phyloP scores from a whole-genome alignment of 2,113 vertebrate species.

The Sialia sialis region DNA sequence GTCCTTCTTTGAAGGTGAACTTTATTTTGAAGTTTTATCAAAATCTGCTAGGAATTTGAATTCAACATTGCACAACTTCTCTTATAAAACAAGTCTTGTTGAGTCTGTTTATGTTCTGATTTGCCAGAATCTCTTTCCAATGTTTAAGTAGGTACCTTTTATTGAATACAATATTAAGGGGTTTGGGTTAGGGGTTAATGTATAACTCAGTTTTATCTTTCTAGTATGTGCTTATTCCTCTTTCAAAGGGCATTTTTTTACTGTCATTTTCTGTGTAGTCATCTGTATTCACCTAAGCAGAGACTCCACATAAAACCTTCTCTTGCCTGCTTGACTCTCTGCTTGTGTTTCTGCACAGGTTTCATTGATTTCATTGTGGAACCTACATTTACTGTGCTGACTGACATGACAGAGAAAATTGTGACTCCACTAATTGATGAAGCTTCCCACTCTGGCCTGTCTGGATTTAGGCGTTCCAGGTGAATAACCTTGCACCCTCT shows the following conservation, averaged over 20 bases:
- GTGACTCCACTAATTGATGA: conserved; percentile 91
- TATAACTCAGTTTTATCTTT: background rate
- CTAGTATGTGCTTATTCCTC: background rate
- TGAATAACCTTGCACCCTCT: conserved; percentile 25
- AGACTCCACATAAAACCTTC: background rate
- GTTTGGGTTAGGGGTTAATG: background rate
- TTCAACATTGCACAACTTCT: background rate
- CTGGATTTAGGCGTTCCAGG: conserved; percentile 88
- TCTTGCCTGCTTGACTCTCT: background rate
- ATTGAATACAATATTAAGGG: background rate
- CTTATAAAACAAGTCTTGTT: background rate
- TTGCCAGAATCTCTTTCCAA: background rate
- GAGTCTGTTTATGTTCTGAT: background rate
- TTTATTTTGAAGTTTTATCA: background rate
- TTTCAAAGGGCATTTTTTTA: background rate
- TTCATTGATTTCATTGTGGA: conserved; percentile 99
- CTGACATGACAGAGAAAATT: conserved; percentile 95
- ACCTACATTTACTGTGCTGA: conserved; percentile 95
- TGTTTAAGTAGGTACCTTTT: background rate
- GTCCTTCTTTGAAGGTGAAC: background rate
- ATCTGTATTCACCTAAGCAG: background rate
- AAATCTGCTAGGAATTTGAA: background rate
- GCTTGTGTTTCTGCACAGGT: conserved; percentile 72
- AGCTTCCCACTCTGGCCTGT: conserved; percentile 78
- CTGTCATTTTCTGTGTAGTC: background rate